Evolutionary conservation across 2,888 invertebrate species (phyloP).

Genomic region (Drosophila atroscutellata): DNA sequence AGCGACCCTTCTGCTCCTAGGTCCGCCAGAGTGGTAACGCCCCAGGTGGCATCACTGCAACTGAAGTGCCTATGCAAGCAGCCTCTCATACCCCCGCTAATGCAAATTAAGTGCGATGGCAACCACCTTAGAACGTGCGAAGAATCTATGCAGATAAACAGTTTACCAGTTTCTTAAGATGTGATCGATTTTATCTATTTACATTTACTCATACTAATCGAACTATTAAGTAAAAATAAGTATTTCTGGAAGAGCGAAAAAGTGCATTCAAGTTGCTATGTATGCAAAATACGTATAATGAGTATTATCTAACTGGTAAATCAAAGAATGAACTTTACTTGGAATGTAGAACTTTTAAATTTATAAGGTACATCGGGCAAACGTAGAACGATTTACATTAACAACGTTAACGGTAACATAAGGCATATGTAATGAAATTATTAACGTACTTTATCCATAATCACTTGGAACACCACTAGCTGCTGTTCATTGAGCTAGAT

Average conservation of each 20-base stretch:
- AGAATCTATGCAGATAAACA: too few relatives aligned
- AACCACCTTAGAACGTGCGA: neutral
- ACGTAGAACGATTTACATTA: neutral
- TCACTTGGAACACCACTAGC: neutral
- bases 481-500: neutral
- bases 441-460: neutral
- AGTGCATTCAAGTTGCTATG: neutral
- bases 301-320: neutral
- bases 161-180: neutral
- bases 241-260: neutral
- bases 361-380: neutral
- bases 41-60: slow-evolving; percentile 63
- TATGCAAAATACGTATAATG: neutral
- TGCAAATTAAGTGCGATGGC: slow-evolving; percentile 14
- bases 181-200: neutral
- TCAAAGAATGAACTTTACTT: neutral
- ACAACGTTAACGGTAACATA: neutral
- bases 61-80: slow-evolving; percentile 41
- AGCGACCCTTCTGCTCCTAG: neutral
- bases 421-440: neutral
- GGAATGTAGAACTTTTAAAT: neutral
- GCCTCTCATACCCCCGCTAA: slow-evolving; percentile 2
- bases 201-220: neutral
- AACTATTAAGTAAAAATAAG: neutral
- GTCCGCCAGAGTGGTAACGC: slow-evolving; percentile 59